Evolutionary conservation across 2,113 vertebrate species (phyloP), one percentile per base, ranked within the genome.

Genomic region (Scortum barcoo): DNA sequence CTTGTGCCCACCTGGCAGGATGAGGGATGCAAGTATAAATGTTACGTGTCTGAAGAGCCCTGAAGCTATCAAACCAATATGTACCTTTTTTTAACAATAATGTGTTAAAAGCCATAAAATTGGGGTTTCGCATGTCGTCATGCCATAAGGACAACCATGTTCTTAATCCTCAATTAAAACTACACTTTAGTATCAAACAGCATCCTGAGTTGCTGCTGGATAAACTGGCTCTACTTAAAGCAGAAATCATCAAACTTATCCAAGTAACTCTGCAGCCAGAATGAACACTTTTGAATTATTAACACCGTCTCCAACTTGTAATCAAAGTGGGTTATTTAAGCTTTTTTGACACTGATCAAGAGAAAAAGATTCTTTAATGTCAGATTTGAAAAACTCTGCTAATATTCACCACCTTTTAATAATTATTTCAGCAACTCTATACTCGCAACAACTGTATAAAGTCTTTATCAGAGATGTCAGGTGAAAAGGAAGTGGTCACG

Each of bases 1-100:
- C 98, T 95, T 6, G 98, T 99, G 67, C 98, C 98, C 80, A 99
- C 98, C 98, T 99, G 87, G 17, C 26, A 28, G 3, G 19, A 82
- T 14, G 74, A 53, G 0, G n/a, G 26, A 81, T 26, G 26, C 7
- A 12, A 56, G 5, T 4, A 16, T 2, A 36, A 7, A n/a, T 14
- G 68, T 9, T 2, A 24, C 1, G 20, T 48, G 26, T 28, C 33
- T 50, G 20, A 50, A n/a, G 42, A n/a, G 20, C 17, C 5, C 17
- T 20, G 0, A 67, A 10, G 17, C 14, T 22, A 33, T 42, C 57
- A 62, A 54, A 53, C 20, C n/a, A 71, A 36, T 22, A 20, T 38
- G 30, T 22, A 10, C 30, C 10, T 19, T 14, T 19, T 5, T 53
- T 50, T 33, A 13, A 19, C 26, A 28, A 66, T 67, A 28, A 19